A percentile compares a stretch with the other conserved stretches of the same genome.
These are phyloP conservation scores for Halcyon senegalensis DNA, from an alignment of 2,113 vertebrate genomes.

Conservation along the genomic window DNA sequence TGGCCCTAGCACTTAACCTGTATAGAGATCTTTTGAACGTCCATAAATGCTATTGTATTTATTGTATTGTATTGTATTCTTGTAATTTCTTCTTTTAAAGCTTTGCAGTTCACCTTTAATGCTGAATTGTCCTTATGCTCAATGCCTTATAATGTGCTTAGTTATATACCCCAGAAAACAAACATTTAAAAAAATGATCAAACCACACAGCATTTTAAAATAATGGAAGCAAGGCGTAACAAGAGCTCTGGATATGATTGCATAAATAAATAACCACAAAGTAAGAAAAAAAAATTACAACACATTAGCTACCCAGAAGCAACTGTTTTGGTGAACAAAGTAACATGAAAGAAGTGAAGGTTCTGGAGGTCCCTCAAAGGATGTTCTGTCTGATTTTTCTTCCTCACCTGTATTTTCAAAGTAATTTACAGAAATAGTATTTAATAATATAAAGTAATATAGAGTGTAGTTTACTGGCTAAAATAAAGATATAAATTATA, in stretches of 20 bases:
- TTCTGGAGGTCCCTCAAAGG: not conserved
- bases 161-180: not conserved
- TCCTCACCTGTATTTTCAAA: not conserved
- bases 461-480: not conserved
- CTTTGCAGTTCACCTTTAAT: conserved; percentile 32
- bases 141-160: not conserved
- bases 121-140: not conserved
- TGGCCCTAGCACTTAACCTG: not conserved
- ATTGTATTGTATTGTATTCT: too few species aligned
- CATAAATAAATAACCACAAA: not conserved
- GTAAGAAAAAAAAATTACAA: not conserved
- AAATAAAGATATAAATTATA: not conserved
- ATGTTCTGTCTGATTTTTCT: not conserved
- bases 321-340: not conserved
- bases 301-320: not conserved
- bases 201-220: not conserved
- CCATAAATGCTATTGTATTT: not conserved
- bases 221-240: not conserved
- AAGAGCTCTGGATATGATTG: not conserved
- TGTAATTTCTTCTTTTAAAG: not conserved
- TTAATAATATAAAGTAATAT: not conserved
- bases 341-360: not conserved
- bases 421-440: not conserved
- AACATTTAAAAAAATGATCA: not conserved
- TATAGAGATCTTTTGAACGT: not conserved